Evolutionary conservation across 2,797 vertebrate genomes (phyloP).

Genomic region (Cuculus canorus): DNA sequence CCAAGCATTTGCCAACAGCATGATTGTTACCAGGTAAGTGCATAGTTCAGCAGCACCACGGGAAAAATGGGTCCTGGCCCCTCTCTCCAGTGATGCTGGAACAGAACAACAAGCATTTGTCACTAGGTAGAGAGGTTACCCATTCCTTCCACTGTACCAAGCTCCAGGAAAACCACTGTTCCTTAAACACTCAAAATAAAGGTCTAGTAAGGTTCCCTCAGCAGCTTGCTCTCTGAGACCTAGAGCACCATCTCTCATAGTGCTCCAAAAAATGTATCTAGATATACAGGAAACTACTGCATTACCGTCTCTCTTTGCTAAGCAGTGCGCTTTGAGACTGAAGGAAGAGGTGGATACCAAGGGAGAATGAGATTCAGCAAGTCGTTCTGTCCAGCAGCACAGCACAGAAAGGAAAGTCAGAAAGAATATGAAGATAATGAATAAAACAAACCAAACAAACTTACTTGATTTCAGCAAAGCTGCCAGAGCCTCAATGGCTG

Average conservation of each 20-base stretch:
- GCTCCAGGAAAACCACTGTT: neutral
- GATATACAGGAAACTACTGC: neutral
- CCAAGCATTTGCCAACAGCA: neutral
- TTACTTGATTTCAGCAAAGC: conserved; percentile 91
- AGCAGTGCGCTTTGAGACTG: neutral
- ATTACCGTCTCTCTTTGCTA: neutral
- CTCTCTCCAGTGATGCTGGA: neutral
- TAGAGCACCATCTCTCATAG: neutral
- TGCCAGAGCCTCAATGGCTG: conserved; percentile 84
- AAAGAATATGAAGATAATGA: neutral
- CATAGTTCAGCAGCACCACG: neutral
- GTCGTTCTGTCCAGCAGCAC: neutral
- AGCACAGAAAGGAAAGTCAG: conserved; percentile 4
- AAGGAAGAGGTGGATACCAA: neutral
- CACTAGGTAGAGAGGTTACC: neutral
- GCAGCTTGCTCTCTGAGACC: neutral
- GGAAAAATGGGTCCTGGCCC: neutral
- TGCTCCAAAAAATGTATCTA: neutral
- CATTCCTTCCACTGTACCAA: neutral
- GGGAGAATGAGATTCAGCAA: neutral
- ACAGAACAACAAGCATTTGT: neutral
- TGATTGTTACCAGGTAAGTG: neutral
- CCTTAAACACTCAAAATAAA: neutral
- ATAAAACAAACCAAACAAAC: conserved; percentile 38
- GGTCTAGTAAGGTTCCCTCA: neutral